Evolutionary conservation across 2,113 vertebrate species (phyloP), one percentile per base, ranked within the genome.

Genomic region (Notechis scutatus): DNA sequence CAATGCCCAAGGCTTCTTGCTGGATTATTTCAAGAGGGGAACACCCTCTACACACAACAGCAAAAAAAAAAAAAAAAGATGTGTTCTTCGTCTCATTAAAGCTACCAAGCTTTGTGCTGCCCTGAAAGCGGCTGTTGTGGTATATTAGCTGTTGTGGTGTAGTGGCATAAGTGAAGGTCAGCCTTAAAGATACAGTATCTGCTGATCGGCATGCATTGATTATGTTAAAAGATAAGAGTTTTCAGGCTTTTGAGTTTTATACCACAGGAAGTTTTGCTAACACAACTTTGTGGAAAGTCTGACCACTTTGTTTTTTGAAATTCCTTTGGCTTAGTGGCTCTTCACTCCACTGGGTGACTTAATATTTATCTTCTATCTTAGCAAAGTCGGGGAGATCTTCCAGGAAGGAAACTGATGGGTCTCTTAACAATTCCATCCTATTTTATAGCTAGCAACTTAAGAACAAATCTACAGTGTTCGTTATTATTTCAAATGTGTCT

Each of bases 151-250:
- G 11, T 47, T 88, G 87, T 39, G 29, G 9, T 14, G 0, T 14
- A 14, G 69, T 23, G 21, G 12, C 9, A 12, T 9, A 20, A 12
- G 24, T 88, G 34, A 74, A 87, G 85, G 52, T 90, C 91, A 85
- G 45, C 12, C 45, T 93, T 24, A 23, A 52, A 55, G 54, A 92
- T 34, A 64, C 9, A 26, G 57, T 61, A 56, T 92, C 54, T 50
- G 47, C 8, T 90, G 87, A 89, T 57, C 91, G 85, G 74, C 20
- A 56, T 57, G 89, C 88, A 15, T 56, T 23, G 18, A 90, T 45
- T 18, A 74, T 74, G 42, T 94, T 87, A 90, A 61, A 93, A 88
- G 90, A 45, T 90, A 91, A 91, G 92, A 90, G 93, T 87, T 88
- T 12, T 50, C 26, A 52, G 81, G 87, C 91, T 93, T 92, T 93